phyloP scores from a whole-genome alignment of 2,113 vertebrate genomes.

The Speoplatyrhinus poulsoni region DNA sequence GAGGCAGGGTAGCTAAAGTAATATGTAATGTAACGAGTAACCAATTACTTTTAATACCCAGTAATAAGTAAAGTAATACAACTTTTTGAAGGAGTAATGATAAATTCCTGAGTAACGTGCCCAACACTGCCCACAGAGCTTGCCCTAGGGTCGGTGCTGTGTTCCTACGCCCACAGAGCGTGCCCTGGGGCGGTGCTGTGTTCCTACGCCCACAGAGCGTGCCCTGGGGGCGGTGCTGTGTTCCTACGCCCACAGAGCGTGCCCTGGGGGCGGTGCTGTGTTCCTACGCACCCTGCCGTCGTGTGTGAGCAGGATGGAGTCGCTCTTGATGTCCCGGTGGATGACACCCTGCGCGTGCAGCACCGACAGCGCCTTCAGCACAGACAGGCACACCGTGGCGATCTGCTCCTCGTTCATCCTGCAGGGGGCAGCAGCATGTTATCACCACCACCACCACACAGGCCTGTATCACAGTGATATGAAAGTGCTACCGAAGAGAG shows the following conservation, averaged over 20 bases:
- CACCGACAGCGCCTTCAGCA: slow-evolving; percentile 88
- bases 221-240: not conserved
- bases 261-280: not conserved
- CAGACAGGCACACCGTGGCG: slow-evolving; percentile 87
- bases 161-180: slow-evolving; percentile 23
- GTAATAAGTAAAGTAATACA: too few species aligned
- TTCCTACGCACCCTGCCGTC: slow-evolving; percentile 81
- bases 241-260: slow-evolving; percentile 28
- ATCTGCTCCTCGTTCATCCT: slow-evolving; percentile 99
- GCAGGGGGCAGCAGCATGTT: not conserved
- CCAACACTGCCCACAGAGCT: not conserved
- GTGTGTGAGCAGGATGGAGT: slow-evolving; percentile 95
- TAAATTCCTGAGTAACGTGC: not conserved
- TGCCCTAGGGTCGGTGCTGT: not conserved
- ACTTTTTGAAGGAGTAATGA: not conserved
- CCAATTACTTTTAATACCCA: too few species aligned
- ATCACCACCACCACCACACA: not conserved
- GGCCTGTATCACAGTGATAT: not conserved
- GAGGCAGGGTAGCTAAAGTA: too few species aligned
- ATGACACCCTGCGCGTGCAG: slow-evolving; percentile 94
- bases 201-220: slow-evolving; percentile 25
- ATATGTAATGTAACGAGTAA: too few species aligned
- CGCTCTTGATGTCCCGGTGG: slow-evolving; percentile 96
- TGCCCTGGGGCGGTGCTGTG: not conserved
- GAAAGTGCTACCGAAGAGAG: too few species aligned